A percentile compares a stretch with the other conserved stretches of the same genome.
Evolutionary conservation across 2,113 vertebrate genomes (phyloP).

Genomic region (Semicossyphus pulcher): DNA sequence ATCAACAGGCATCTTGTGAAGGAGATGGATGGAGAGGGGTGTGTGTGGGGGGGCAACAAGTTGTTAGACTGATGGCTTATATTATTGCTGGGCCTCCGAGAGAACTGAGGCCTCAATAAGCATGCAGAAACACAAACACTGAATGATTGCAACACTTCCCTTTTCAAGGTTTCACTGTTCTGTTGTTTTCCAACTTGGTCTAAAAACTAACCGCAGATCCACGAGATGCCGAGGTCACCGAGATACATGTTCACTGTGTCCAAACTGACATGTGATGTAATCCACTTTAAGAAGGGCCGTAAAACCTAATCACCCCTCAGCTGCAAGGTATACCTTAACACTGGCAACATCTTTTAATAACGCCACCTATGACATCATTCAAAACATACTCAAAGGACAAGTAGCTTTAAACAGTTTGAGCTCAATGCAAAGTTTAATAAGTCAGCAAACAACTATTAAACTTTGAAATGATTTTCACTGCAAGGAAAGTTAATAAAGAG

Average conservation of each 20-base stretch:
- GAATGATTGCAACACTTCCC: slow-evolving; percentile 75
- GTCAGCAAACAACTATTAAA: neutral
- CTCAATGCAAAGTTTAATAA: neutral
- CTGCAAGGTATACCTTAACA: slow-evolving; percentile 9
- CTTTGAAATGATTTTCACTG: neutral
- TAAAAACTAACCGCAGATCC: slow-evolving; percentile 15
- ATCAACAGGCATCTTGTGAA: slow-evolving; percentile 40
- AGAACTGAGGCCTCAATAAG: slow-evolving; percentile 57
- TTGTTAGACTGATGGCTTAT: slow-evolving; percentile 13
- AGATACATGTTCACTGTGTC: slow-evolving; percentile 18
- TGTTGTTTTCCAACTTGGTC: slow-evolving; percentile 33
- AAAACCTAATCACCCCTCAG: slow-evolving; percentile 26
- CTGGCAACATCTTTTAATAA: neutral
- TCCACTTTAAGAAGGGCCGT: slow-evolving; percentile 5
- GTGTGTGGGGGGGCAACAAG: neutral
- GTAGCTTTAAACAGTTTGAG: neutral
- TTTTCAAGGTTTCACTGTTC: slow-evolving; percentile 65
- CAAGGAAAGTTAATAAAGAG: slow-evolving; percentile 12
- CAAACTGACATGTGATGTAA: slow-evolving; percentile 44
- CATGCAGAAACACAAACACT: slow-evolving; percentile 56
- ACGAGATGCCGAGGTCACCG: slow-evolving; percentile 46
- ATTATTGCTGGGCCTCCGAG: slow-evolving; percentile 19
- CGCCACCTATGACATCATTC: neutral
- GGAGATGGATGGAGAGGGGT: neutral
- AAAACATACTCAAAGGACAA: neutral